phyloP scores from a whole-genome alignment of 2,888 invertebrate genomes.

The Apotomis turbidana region DNA sequence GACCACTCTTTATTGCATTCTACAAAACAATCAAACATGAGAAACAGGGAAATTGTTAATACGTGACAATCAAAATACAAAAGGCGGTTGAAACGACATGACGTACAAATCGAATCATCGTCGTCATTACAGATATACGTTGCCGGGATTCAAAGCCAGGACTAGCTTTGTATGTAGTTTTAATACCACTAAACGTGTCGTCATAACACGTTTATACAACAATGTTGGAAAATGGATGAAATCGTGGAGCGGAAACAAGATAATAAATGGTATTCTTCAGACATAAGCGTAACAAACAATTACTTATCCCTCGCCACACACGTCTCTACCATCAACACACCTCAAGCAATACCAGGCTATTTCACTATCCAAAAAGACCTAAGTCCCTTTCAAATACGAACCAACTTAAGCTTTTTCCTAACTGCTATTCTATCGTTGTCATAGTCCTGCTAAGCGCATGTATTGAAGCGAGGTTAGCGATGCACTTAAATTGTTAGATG shows the following conservation, averaged over 20 bases:
- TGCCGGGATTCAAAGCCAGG: too few species aligned
- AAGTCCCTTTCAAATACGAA: neutral
- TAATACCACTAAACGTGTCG: too few species aligned
- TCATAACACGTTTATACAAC: too few species aligned
- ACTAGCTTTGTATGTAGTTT: too few species aligned
- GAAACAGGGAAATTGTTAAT: too few species aligned
- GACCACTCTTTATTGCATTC: too few species aligned
- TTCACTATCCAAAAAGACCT: neutral
- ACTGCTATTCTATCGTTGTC: neutral
- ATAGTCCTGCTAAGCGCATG: neutral
- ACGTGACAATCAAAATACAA: too few species aligned
- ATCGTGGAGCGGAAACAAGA: neutral
- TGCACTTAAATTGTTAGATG: conserved; percentile 26
- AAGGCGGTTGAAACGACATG: too few species aligned
- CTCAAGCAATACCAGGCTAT: neutral
- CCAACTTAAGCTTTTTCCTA: neutral
- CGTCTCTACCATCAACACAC: conserved; percentile 67
- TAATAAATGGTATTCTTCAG: neutral
- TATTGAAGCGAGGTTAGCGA: conserved; percentile 21
- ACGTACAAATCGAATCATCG: too few species aligned
- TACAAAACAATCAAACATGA: too few species aligned
- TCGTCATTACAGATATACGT: too few species aligned
- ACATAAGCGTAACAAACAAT: conserved; percentile 11
- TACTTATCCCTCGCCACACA: conserved; percentile 49
- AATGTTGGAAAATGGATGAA: too few species aligned